Evolutionary conservation across 2,888 invertebrate species (phyloP).

Genomic region (Hypomecis atomaria): DNA sequence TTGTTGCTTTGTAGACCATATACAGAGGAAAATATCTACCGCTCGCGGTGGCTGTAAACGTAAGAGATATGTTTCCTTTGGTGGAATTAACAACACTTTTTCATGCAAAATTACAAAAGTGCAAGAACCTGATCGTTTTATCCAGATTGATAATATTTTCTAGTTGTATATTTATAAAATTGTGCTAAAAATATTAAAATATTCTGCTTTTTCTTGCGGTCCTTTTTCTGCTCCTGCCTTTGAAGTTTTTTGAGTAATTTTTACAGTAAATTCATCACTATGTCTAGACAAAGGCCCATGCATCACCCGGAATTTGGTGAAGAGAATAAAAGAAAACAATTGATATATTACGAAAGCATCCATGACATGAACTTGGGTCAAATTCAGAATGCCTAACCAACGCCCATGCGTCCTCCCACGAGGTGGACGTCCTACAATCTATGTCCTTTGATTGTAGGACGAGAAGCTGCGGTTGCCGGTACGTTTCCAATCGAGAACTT

Average conservation of each 20-base stretch:
- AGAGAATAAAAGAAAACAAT: no score
- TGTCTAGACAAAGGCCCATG: slow-evolving; percentile 1
- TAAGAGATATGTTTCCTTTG: slow-evolving; percentile 40
- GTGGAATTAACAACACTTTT: slow-evolving; percentile 37
- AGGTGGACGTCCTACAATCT: no score
- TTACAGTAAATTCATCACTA: no score
- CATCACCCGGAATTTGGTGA: slow-evolving; percentile 1
- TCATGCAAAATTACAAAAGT: slow-evolving; percentile 36
- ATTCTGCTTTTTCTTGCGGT: slow-evolving; percentile 1
- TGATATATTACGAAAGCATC: no score
- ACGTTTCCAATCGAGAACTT: no score
- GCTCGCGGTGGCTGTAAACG: slow-evolving; percentile 23
- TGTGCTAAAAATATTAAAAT: background rate
- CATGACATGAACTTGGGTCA: no score
- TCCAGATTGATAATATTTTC: slow-evolving; percentile 34
- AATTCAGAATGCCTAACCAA: no score
- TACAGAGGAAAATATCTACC: slow-evolving; percentile 23
- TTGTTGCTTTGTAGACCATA: slow-evolving; percentile 27
- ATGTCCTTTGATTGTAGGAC: no score
- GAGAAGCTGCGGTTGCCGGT: no score
- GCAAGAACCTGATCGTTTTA: slow-evolving; percentile 28
- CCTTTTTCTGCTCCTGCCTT: slow-evolving; percentile 36
- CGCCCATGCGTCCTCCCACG: no score
- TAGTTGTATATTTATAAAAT: slow-evolving; percentile 16
- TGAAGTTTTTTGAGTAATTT: slow-evolving; percentile 39